A percentile compares a stretch with the other conserved stretches of the same genome.
These are phyloP conservation scores for Enteromius mattozi DNA, from an alignment of 2,797 vertebrate species.

Conservation along the genomic window DNA sequence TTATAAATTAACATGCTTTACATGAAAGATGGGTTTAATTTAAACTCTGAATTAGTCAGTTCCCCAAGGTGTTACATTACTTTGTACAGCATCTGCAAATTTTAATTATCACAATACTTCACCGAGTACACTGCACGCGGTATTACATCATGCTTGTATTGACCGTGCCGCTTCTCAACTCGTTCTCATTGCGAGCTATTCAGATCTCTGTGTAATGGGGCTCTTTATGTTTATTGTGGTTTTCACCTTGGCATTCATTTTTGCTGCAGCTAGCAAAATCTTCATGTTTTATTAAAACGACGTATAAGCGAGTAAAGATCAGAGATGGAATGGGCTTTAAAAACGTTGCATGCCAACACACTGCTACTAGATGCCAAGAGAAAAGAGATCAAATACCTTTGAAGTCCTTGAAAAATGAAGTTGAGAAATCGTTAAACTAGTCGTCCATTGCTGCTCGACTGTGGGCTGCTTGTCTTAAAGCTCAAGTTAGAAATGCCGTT, in stretches of 20 bases:
- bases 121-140: slow-evolving; percentile 61
- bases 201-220: slow-evolving; percentile 58
- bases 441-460: slow-evolving; percentile 68
- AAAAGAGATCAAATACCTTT: slow-evolving; percentile 77
- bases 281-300: slow-evolving; percentile 77
- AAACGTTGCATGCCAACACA: slow-evolving; percentile 71
- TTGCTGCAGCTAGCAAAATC: slow-evolving; percentile 64
- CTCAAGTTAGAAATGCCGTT: slow-evolving; percentile 43
- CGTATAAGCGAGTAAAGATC: slow-evolving; percentile 72
- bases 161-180: slow-evolving; percentile 52
- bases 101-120: slow-evolving; percentile 81
- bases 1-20: slow-evolving; percentile 69
- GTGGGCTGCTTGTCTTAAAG: slow-evolving; percentile 63
- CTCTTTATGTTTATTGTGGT: slow-evolving; percentile 65
- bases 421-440: slow-evolving; percentile 72
- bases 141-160: slow-evolving; percentile 56
- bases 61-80: slow-evolving; percentile 79
- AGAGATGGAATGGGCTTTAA: slow-evolving; percentile 69
- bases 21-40: slow-evolving; percentile 83
- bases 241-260: slow-evolving; percentile 71
- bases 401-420: slow-evolving; percentile 66
- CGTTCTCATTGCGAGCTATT: slow-evolving; percentile 43
- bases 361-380: slow-evolving; percentile 71
- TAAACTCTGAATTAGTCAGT: slow-evolving; percentile 72
- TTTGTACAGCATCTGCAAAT: slow-evolving; percentile 72